Base-by-base conservation (phyloP, 64 coral and sea anemone species). In the Stichodactyla helianthus region DNA sequence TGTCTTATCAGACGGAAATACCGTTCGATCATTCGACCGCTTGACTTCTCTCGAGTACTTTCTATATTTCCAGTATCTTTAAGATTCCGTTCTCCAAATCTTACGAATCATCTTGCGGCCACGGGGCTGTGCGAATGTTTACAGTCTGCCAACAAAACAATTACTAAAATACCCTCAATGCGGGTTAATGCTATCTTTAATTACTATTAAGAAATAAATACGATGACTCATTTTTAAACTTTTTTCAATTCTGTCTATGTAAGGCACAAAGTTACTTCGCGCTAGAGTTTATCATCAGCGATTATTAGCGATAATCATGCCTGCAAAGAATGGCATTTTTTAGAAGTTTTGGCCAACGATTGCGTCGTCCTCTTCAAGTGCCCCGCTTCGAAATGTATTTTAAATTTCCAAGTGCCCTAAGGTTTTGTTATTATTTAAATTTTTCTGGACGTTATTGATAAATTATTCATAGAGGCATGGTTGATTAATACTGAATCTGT, bases 1-100 rank as follows among this genome's bases (percentile, higher is more conserved):
- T 74, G 68, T 74, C 68, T 81, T 81, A 3, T 54, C 52, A 53
- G 53, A 50, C 78, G 78, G 78, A 81, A 81, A 81, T 81, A 20
- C 78, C 78, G 14, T 81, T 81, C 78, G 16, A 81, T 81, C 78
- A 54, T 10, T 53, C 50, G 78, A 20, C 78, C 6, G 78, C 78
- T 81, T 81, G 51, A 81, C 78, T 81, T 54, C 78, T 8, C 6
- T 79, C 28, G 63, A 68, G 63, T 68, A 68, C 63, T 68, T 26
- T 68, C 63, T 23, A 68, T 68, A 7, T 60, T 68, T 68, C 19
- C 63, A 22, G 6, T 18, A 9, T 9, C 19, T 23, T 23, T 22
- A 70, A 8, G 22, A 70, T 7, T 70, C 10, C n/a, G 5, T 25
- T 25, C 59, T 28, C 26, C 27, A 44, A 23, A 31, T 31, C 23